Evolutionary conservation across 53 echinoderm and acorn worm species (phyloP), one percentile per base, ranked within the genome.

Genomic region (Stichopus horrens): DNA sequence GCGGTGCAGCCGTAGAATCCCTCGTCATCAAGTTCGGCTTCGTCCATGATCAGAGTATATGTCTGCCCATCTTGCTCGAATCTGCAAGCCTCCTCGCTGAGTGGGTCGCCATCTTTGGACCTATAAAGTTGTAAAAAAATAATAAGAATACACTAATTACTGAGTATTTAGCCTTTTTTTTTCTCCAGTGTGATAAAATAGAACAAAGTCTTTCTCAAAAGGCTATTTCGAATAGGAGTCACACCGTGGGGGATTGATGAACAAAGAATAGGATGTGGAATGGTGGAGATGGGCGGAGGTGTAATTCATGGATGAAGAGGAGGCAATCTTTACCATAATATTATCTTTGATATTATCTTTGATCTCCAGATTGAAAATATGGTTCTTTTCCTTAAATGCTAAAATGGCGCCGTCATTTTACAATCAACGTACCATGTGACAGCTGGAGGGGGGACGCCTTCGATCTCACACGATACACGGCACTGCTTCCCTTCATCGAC

Each of bases 1-100:
- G 99, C 99, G 6, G 91, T 93, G 76, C 96, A 96, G 74, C 93
- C 92, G 83, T 91, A 96, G 52, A 94, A 93, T 52, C 99, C 96
- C 74, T 94, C 93, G 78, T 96, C 96, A 73, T 96, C 99, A 7
- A 89, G 91, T n/a, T 92, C 77, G 4, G 92, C 93, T 55, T 99
- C 94, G 88, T 90, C 93, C 71, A 99, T 90, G 80, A 92, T 91
- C 60, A 99, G 88, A 10, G 93, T 90, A 89, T 96, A 91, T 4
- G 74, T 89, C 86, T 93, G 92, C 9, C 91, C 92, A 23, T 93
- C 93, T 73, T 91, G 92, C 75, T 99, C 90, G 59, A 92, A 83
- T 10, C 92, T 90, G 78, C 94, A 96, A 73, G 91, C 86, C 67
- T 92, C 94, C 52, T 92, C 93, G 21, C 92, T 86, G 7, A 99